Conservation (phyloP, 53 echinoderm and acorn worm species). For the Zoroaster sp. region DNA sequence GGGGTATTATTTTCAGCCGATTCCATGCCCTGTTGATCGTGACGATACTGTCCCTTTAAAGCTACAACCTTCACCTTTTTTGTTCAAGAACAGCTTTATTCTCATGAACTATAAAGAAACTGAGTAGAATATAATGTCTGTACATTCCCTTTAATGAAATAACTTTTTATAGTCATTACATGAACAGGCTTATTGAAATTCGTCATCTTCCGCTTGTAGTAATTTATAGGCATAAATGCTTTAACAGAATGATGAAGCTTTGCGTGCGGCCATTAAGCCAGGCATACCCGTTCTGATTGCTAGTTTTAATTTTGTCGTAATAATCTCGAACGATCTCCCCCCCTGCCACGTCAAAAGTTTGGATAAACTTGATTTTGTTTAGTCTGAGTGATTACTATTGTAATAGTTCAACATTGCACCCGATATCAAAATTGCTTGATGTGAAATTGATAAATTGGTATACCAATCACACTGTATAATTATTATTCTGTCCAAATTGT, state of each 20-base stretch:
- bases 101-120: too few relatives aligned
- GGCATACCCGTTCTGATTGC: neutral
- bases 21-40: too few relatives aligned
- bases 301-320: neutral
- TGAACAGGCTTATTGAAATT: neutral
- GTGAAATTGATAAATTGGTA: too few relatives aligned
- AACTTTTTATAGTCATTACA: neutral
- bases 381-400: neutral
- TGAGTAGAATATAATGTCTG: too few relatives aligned
- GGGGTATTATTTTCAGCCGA: too few relatives aligned
- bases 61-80: too few relatives aligned
- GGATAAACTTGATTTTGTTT: neutral
- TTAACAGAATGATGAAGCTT: neutral
- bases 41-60: too few relatives aligned
- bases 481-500: too few relatives aligned
- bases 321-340: neutral
- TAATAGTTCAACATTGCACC: too few relatives aligned
- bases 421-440: too few relatives aligned
- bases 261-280: neutral
- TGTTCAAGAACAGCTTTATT: too few relatives aligned
- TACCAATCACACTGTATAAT: too few relatives aligned
- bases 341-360: neutral
- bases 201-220: neutral
- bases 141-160: neutral
- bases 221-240: neutral